Percentiles rank a stretch among this genome's conserved stretches.
Evolutionary conservation across 2,797 vertebrate species (phyloP).

Genomic region (Poecilia wingei): DNA sequence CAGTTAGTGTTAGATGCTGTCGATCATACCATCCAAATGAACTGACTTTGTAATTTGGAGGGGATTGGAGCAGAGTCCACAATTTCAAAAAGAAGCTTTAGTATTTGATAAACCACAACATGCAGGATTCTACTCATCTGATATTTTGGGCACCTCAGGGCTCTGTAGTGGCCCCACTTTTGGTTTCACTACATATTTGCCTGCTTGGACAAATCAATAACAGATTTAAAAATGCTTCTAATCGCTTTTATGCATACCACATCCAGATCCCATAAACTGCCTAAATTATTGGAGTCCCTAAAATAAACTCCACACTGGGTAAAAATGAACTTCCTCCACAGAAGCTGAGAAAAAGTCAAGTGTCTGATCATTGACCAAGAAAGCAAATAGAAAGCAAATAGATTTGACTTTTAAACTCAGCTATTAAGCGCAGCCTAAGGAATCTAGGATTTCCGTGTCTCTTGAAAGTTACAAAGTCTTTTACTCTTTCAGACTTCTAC

Average conservation of each 20-base stretch:
- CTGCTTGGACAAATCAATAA: too few relatives aligned
- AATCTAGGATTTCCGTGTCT: neutral
- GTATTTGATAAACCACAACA: neutral
- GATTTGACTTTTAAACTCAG: neutral
- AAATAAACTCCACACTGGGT: too few relatives aligned
- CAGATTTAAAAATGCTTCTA: too few relatives aligned
- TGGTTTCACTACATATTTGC: neutral
- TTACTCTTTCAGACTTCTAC: neutral
- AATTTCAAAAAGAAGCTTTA: neutral
- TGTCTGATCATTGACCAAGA: neutral
- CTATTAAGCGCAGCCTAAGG: neutral
- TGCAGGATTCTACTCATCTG: neutral
- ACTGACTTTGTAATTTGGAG: too few relatives aligned
- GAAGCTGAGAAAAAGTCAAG: neutral
- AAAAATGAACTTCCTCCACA: neutral
- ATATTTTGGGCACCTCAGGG: neutral
- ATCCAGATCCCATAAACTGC: too few relatives aligned
- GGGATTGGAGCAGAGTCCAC: too few relatives aligned
- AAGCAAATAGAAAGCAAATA: neutral
- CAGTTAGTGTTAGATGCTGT: too few relatives aligned
- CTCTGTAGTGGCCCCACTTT: neutral
- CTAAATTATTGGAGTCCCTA: too few relatives aligned
- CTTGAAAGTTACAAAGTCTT: neutral
- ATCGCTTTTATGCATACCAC: too few relatives aligned
- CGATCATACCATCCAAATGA: too few relatives aligned